Evolutionary conservation across 2,113 vertebrate species (phyloP).

Genomic region (Leucopsar rothschildi): DNA sequence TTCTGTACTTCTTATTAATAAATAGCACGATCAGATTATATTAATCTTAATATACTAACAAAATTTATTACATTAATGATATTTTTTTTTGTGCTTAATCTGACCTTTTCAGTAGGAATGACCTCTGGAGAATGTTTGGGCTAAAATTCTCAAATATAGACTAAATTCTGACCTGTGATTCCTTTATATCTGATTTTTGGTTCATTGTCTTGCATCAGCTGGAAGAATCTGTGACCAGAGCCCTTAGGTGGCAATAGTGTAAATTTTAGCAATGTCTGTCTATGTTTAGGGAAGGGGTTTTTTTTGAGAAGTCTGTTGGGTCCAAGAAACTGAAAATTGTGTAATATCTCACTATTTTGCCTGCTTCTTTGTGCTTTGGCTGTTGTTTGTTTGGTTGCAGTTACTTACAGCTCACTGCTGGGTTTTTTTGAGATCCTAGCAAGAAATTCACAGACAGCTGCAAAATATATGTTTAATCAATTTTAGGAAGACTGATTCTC

Average conservation of each 20-base stretch:
- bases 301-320: background rate
- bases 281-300: background rate
- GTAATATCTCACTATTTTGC: background rate
- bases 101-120: background rate
- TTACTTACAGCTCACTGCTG: background rate
- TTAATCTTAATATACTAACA: background rate
- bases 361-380: background rate
- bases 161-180: background rate
- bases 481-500: background rate
- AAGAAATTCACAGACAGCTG: slow-evolving; percentile 21
- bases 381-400: background rate
- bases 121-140: background rate
- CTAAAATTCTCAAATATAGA: background rate
- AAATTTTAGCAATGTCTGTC: background rate
- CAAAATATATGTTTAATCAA: slow-evolving; percentile 27
- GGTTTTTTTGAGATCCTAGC: background rate
- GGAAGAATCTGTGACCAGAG: background rate
- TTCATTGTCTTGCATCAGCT: background rate
- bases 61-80: background rate
- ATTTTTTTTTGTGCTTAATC: background rate
- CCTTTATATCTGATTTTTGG: background rate
- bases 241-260: background rate
- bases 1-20: background rate
- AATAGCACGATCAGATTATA: background rate
- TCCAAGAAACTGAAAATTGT: background rate